Evolutionary conservation across 2,888 invertebrate species (phyloP), one percentile per base, ranked within the genome.

Genomic region (Drosophila picticornis): DNA sequence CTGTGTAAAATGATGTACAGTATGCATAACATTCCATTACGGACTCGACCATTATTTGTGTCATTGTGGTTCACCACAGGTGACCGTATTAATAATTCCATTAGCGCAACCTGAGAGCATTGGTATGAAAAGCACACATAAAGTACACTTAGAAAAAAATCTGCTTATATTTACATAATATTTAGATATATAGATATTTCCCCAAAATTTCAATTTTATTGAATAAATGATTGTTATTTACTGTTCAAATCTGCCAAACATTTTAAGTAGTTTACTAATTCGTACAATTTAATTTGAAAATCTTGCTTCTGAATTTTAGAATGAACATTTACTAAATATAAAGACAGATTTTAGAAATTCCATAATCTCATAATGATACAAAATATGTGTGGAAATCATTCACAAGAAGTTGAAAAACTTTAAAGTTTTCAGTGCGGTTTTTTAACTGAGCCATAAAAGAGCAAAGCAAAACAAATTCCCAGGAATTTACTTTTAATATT

Each of bases 51-150:
- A 36, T 40, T 40, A 70, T 64, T 65, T 34, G 64, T 56, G 31
- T 38, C 72, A 55, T 13, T 34, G 36, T n/a, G n/a, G 25, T 55
- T 29, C 58, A 43, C 46, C 22, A 34, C 75, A 67, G 79, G 63
- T 68, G 60, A 67, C 55, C 63, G 51, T 51, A 68, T 38, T 57
- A 68, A 68, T 68, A 66, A 56, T 40, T 38, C 38, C 29, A 57
- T 56, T 38, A 61, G 32, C 52, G 25, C 22, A 43, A 46, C 29
- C 46, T 64, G 27, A 43, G 32, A 29, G 32, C 32, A 1, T 0
- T 31, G 22, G 13, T 19, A 31, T 13, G 22, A 46, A 46, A 46
- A 22, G 32, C 22, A 22, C 52, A 32, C 9, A 4, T 32, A 16
- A 52, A 2, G 13, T 22, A 25, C 46, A 46, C 46, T 46, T 9